Evolutionary conservation across 2,888 invertebrate genomes (phyloP), one percentile per base, ranked within the genome.

Genomic region (Drosophila falleni): DNA sequence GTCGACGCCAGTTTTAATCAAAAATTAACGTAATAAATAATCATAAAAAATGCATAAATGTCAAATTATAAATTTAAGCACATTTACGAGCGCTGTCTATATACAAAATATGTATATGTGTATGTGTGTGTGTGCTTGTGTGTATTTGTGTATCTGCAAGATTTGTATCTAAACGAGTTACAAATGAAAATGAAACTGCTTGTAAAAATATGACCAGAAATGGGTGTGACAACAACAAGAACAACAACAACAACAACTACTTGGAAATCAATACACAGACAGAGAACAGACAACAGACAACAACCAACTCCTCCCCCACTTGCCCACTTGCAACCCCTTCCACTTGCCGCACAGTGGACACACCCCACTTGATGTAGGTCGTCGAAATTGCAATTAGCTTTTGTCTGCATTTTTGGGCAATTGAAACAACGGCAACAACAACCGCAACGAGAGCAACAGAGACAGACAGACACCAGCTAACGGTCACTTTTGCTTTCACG

Each of bases 11-110:
- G 65, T 78, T 72, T 79, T 84, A 74, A 81, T 78, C 82, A 76
- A 80, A 78, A 73, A 85, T 78, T 74, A 80, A 71, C 71, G 67
- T 72, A 71, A 85, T 82, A 82, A 84, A 85, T 84, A 67, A 82
- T 82, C 72, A 78, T 76, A 78, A 84, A 78, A 71, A 75, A 78
- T 71, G 70, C 76, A 80, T 76, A 81, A 83, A 81, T 83, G 83
- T 83, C 83, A 83, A 81, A 81, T 83, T 75, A 80, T 73, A 72
- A 70, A 78, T 78, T 78, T 50, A 55, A 31, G 16, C 16, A 31
- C 54, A 54, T 54, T 54, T 54, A 41, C 41, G 54, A 54, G 16
- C 42, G 5, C 23, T 54, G 29, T 41, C 19, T 44, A 9, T 49
- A 9, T 5, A 29, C 8, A 8, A 29, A 6, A 8, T 8, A 3